These are phyloP conservation scores for Odontocolon sp. DNA, from an alignment of 2,888 invertebrate species.

Conservation along the genomic window DNA sequence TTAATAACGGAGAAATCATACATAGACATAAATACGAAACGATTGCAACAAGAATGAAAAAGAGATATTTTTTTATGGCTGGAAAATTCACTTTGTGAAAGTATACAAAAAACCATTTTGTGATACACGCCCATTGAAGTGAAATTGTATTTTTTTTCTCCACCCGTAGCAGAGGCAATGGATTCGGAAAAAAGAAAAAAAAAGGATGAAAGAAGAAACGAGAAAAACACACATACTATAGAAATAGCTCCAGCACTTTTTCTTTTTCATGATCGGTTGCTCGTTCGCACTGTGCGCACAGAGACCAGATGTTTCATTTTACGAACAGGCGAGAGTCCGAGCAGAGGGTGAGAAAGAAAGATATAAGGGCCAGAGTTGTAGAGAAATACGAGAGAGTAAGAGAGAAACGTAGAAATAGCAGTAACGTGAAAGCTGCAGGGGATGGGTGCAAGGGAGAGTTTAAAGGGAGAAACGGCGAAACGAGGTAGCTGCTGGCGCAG, in stretches of 20 bases:
- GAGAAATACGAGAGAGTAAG: slow-evolving; percentile 39
- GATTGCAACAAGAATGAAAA: background rate
- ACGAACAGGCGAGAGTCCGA: slow-evolving; percentile 51
- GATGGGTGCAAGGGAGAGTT: background rate
- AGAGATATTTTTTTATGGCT: background rate
- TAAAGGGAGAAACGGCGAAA: slow-evolving; percentile 25
- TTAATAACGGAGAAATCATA: too few species aligned
- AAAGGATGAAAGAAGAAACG: slow-evolving; percentile 10
- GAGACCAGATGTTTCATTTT: slow-evolving; percentile 62
- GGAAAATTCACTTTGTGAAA: background rate
- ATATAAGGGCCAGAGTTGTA: slow-evolving; percentile 21
- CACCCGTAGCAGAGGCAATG: background rate
- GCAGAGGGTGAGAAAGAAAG: slow-evolving; percentile 31
- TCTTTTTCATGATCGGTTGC: slow-evolving; percentile 22
- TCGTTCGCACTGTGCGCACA: background rate
- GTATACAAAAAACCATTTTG: background rate
- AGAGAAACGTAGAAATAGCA: slow-evolving; percentile 35
- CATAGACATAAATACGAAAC: background rate
- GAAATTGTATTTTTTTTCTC: background rate
- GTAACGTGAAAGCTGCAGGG: slow-evolving; percentile 16
- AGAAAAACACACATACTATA: background rate
- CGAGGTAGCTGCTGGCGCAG: slow-evolving; percentile 1
- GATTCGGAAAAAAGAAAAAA: slow-evolving; percentile 9
- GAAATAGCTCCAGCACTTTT: background rate
- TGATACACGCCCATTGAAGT: too few species aligned